A percentile compares a stretch with the other conserved stretches of the same genome.
phyloP scores from a whole-genome alignment of 2,888 invertebrate genomes.

The Empis livida region DNA sequence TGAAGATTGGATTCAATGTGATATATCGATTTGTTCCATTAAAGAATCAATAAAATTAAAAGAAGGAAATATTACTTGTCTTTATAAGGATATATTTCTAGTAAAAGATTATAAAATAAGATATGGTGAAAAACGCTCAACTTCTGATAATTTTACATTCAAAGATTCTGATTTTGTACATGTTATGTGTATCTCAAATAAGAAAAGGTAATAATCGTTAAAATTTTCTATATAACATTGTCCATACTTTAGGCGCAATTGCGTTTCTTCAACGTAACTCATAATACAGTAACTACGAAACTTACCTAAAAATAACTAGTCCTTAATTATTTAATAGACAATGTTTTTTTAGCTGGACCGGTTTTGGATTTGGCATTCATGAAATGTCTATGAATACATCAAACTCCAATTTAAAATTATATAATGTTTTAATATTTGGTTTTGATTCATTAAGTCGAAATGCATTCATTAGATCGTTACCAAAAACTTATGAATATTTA shows the following conservation, averaged over 20 bases:
- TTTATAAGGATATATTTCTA: slow-evolving; percentile 56
- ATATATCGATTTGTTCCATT: slow-evolving; percentile 35
- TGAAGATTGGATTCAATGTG: slow-evolving; percentile 65
- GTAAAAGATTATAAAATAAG: slow-evolving; percentile 59
- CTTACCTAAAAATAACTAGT: too few species aligned
- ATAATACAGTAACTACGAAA: too few species aligned
- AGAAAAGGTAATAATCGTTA: background rate
- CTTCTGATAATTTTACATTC: slow-evolving; percentile 46
- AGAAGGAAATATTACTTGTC: slow-evolving; percentile 36
- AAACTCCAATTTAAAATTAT: slow-evolving; percentile 19
- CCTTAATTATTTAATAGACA: too few species aligned
- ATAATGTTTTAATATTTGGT: slow-evolving; percentile 71
- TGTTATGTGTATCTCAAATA: slow-evolving; percentile 44
- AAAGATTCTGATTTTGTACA: slow-evolving; percentile 57
- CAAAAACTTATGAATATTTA: slow-evolving; percentile 58
- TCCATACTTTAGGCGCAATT: too few species aligned
- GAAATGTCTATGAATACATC: slow-evolving; percentile 14
- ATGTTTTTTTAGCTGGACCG: slow-evolving; percentile 44
- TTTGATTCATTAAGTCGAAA: slow-evolving; percentile 80
- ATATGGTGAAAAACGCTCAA: slow-evolving; percentile 39
- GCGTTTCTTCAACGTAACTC: too few species aligned
- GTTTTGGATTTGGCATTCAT: slow-evolving; percentile 49
- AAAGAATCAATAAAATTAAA: slow-evolving; percentile 26
- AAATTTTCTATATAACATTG: too few species aligned
- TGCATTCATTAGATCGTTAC: slow-evolving; percentile 65